Percentiles rank a stretch among this genome's conserved stretches.
Conservation (phyloP, 2,797 vertebrate genomes). For the Sylvilagus floridanus region DNA sequence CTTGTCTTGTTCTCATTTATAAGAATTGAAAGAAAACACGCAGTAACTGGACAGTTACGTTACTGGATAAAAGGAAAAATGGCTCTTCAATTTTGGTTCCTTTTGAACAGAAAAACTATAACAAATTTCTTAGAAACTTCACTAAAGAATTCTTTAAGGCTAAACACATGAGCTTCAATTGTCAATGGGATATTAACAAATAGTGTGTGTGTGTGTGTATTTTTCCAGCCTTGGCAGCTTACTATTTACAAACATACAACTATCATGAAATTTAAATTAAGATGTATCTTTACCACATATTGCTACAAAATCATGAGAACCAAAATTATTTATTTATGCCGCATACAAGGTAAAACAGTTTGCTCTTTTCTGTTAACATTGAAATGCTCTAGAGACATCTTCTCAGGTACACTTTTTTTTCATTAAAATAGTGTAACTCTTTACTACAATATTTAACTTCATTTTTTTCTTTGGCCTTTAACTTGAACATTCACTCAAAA, state of each 20-base stretch:
- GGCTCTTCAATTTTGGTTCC: slow-evolving; percentile 39
- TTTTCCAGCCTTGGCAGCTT: slow-evolving; percentile 14
- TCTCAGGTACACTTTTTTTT: not conserved
- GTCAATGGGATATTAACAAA: slow-evolving; percentile 32
- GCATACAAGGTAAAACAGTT: not conserved
- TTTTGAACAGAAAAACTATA: slow-evolving; percentile 50
- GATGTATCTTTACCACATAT: not conserved
- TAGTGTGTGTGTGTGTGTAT: no score
- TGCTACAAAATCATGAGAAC: slow-evolving; percentile 32
- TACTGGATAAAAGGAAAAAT: slow-evolving; percentile 19
- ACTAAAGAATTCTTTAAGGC: slow-evolving; percentile 39
- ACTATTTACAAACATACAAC: slow-evolving; percentile 34
- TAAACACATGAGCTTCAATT: slow-evolving; percentile 29
- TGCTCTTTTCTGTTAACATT: slow-evolving; percentile 13
- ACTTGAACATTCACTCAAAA: slow-evolving; percentile 21
- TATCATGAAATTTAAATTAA: slow-evolving; percentile 36
- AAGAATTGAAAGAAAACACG: slow-evolving; percentile 58
- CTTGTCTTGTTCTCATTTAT: slow-evolving; percentile 20
- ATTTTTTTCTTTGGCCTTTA: slow-evolving; percentile 9
- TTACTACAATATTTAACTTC: slow-evolving; percentile 7
- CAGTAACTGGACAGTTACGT: slow-evolving; percentile 38
- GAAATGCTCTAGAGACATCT: slow-evolving; percentile 7
- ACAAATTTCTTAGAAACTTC: slow-evolving; percentile 54
- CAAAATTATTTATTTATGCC: not conserved
- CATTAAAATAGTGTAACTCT: slow-evolving; percentile 37